Conservation (phyloP, 2,888 invertebrate genomes). For the Eupithecia subfuscata region DNA sequence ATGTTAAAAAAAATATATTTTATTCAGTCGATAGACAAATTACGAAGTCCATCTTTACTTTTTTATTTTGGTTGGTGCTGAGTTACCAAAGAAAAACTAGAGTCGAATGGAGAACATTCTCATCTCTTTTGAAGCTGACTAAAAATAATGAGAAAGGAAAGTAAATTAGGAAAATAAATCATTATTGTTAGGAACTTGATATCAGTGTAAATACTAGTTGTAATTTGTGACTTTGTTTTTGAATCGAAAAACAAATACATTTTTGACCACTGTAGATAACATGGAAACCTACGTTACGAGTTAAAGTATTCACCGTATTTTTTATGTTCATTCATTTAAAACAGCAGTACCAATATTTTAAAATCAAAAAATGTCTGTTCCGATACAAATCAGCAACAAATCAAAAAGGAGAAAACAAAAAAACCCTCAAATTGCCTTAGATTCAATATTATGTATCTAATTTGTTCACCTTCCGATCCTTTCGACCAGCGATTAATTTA, state of each 20-base stretch:
- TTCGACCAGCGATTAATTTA: conserved; percentile 73
- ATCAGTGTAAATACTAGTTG: no score
- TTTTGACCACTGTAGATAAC: neutral
- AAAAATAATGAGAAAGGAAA: neutral
- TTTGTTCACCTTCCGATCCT: conserved; percentile 74
- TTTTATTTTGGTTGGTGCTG: neutral
- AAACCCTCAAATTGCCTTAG: conserved; percentile 57
- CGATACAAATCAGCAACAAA: conserved; percentile 48
- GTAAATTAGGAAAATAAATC: neutral
- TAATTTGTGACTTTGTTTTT: no score
- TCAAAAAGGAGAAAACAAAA: conserved; percentile 56
- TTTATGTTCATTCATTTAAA: neutral
- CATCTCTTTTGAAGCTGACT: neutral
- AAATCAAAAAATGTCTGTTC: conserved; percentile 2
- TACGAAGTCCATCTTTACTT: neutral
- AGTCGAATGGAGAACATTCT: neutral
- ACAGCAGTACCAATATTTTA: neutral
- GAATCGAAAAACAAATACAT: no score
- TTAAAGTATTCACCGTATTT: neutral
- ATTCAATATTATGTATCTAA: conserved; percentile 76
- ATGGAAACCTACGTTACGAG: neutral
- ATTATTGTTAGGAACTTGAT: no score
- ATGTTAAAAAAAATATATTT: no score
- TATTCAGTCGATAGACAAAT: no score
- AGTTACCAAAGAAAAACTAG: neutral